phyloP scores from a whole-genome alignment of 2,797 vertebrate genomes.

The Catharus ustulatus region DNA sequence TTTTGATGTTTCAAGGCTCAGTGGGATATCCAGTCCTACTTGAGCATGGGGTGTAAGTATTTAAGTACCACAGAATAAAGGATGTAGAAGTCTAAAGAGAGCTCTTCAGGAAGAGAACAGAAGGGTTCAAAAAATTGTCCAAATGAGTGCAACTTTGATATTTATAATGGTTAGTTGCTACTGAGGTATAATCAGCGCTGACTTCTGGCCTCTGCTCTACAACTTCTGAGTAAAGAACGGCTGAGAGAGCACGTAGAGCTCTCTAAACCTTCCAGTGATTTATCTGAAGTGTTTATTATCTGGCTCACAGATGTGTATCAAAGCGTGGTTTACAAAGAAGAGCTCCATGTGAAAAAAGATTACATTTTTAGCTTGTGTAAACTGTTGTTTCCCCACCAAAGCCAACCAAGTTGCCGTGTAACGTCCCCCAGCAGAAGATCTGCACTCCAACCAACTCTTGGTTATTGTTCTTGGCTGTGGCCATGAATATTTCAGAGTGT shows the following conservation, averaged over 20 bases:
- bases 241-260: neutral
- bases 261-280: neutral
- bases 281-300: constrained; percentile 20
- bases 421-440: neutral
- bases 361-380: constrained; percentile 11
- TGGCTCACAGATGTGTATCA: neutral
- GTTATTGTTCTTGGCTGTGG: constrained; percentile 36
- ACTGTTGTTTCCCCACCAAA: constrained; percentile 24
- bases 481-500: constrained; percentile 17
- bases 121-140: neutral
- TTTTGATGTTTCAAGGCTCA: neutral
- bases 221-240: neutral
- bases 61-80: neutral
- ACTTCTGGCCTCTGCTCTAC: neutral
- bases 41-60: neutral
- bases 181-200: neutral
- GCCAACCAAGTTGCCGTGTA: neutral
- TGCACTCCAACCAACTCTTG: neutral
- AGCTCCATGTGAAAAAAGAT: neutral
- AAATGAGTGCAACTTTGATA: neutral
- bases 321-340: neutral
- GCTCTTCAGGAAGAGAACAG: neutral
- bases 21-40: neutral
- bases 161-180: neutral
- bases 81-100: neutral